Base-by-base conservation (phyloP, 2,113 vertebrate species). In the Mesitornis unicolor region DNA sequence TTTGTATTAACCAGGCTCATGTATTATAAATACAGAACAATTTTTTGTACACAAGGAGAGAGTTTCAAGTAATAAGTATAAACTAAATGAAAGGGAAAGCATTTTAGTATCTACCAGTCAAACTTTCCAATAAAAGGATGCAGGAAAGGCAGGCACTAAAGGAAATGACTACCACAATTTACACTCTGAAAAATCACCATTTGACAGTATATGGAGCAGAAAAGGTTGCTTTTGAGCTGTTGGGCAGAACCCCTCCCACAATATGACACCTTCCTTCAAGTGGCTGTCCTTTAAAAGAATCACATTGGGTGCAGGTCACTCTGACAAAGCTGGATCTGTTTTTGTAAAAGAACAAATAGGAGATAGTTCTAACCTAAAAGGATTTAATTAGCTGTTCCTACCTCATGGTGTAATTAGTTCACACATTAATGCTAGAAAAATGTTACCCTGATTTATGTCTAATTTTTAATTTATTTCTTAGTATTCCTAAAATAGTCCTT, bases 11-110 rank as follows among this genome's bases (percentile, higher is more conserved):
- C 36, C 67, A 87, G 81, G 35, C 40, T 95, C 56, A 60, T 76
- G 35, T 75, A 24, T 87, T 97, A 60, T 88, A 97, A 94, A 97
- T 82, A 71, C 57, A 84, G 40, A 95, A 73, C 36, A 77, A n/a
- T 69, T 92, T 73, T 67, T 77, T 82, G n/a, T 33, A 77, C 14
- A 22, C 68, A 67, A 40, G 47, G 54, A 90, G 15, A 67, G 83
- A 77, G 68, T 78, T 80, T 92, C 83, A 92, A 91, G 69, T 84
- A 83, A 83, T 31, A 47, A n/a, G 21, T 80, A 89, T 88, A 92
- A 97, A 87, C 10, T 59, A 96, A 96, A 57, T 63, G 42, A 48
- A 93, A 10, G 12, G 38, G 56, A 93, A 96, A 29, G 9, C 59
- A 57, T 70, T 50, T 89, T 68, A 89, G 25, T 53, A n/a, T n/a